Conservation (phyloP, 2,113 vertebrate species). For the Oxyruncus cristatus region DNA sequence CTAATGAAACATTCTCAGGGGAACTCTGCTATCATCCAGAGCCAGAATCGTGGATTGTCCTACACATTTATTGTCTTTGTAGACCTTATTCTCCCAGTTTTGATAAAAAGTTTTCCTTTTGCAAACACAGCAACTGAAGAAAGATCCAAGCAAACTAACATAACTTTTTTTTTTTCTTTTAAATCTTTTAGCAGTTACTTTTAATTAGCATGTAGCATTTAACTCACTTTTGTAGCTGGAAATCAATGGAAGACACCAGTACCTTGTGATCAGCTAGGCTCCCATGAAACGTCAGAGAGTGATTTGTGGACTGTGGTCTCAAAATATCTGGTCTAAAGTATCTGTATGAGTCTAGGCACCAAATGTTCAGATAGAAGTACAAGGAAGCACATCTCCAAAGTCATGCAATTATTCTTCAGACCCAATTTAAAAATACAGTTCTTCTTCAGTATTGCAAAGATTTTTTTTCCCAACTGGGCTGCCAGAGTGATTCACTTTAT, state of each 20-base stretch:
- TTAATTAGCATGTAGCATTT: not conserved
- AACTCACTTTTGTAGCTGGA: not conserved
- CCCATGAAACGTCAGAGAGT: not conserved
- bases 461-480: not conserved
- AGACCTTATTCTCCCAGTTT: not conserved
- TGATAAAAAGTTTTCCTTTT: not conserved
- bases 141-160: not conserved
- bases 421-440: constrained; percentile 1
- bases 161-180: not conserved
- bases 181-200: not conserved
- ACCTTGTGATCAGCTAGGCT: not conserved
- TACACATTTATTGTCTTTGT: not conserved
- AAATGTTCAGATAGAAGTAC: constrained; percentile 32
- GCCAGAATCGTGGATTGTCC: not conserved
- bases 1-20: not conserved
- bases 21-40: not conserved
- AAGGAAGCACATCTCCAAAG: constrained; percentile 35
- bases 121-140: not conserved
- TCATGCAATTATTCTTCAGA: constrained; percentile 10
- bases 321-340: constrained; percentile 20
- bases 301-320: not conserved
- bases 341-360: constrained; percentile 19
- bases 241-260: constrained; percentile 5
- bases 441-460: constrained; percentile 18
- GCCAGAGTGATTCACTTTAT: not conserved